phyloP scores from a whole-genome alignment of 2,888 invertebrate species.

The Pollenia angustigena region DNA sequence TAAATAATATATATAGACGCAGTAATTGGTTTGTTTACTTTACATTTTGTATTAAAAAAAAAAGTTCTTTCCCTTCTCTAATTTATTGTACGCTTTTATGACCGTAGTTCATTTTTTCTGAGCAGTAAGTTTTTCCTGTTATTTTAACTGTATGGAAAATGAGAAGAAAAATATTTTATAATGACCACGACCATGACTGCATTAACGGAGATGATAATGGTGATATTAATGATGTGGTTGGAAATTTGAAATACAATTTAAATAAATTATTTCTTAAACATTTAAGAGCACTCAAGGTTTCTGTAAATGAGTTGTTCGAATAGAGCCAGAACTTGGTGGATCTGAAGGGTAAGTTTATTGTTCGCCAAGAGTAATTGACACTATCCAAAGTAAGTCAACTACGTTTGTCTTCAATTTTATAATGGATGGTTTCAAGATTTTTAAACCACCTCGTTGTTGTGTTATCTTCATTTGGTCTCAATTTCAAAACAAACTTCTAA shows the following conservation, averaged over 20 bases:
- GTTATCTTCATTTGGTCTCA: no score
- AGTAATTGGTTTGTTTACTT: constrained; percentile 68
- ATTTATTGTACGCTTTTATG: constrained; percentile 43
- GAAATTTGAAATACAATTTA: neutral
- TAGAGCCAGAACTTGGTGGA: neutral
- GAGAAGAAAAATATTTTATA: constrained; percentile 8
- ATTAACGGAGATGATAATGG: neutral
- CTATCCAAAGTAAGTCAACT: no score
- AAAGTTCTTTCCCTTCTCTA: constrained; percentile 29
- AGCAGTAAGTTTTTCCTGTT: constrained; percentile 17
- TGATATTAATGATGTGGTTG: constrained; percentile 50
- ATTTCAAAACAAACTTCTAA: no score
- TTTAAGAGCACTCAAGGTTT: neutral
- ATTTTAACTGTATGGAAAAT: neutral
- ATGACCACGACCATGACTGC: constrained; percentile 48
- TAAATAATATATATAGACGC: constrained; percentile 29
- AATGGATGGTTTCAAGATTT: no score
- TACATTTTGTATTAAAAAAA: constrained; percentile 25
- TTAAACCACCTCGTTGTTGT: no score
- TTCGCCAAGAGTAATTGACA: no score
- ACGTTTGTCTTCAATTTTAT: no score
- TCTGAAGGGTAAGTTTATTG: no score
- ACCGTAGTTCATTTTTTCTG: neutral
- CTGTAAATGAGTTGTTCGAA: neutral
- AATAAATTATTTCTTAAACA: neutral